Conservation (phyloP, 2,797 vertebrate genomes). For the Poecilia picta region DNA sequence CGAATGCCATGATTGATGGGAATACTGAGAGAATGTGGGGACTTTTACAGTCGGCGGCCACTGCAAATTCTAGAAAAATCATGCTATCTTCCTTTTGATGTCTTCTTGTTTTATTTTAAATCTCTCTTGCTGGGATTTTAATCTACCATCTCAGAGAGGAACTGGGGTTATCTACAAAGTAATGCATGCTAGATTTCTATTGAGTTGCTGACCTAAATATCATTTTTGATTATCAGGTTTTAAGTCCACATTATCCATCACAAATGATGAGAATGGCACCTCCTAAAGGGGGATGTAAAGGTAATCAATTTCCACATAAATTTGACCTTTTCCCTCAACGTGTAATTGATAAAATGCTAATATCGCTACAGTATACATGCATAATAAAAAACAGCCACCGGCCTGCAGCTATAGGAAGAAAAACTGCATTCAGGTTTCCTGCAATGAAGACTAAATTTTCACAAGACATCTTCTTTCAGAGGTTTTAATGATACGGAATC, state of each 20-base stretch:
- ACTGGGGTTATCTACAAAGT: background rate
- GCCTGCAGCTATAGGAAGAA: conserved; percentile 14
- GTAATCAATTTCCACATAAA: conserved; percentile 67
- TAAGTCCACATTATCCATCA: conserved; percentile 48
- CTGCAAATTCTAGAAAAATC: conserved; percentile 7
- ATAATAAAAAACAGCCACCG: conserved; percentile 40
- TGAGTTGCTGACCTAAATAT: conserved; percentile 27
- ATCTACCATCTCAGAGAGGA: conserved; percentile 13
- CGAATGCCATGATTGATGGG: background rate
- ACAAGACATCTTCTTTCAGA: conserved; percentile 5
- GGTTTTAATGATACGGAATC: conserved; percentile 49
- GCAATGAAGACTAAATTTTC: conserved; percentile 44
- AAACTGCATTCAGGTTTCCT: conserved; percentile 24
- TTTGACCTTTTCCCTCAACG: conserved; percentile 63
- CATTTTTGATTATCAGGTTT: conserved; percentile 33
- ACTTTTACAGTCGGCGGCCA: conserved; percentile 11
- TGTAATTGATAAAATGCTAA: conserved; percentile 70
- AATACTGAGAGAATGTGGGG: background rate
- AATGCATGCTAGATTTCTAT: conserved; percentile 18
- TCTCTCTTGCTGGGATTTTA: conserved; percentile 2
- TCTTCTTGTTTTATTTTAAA: conserved; percentile 18
- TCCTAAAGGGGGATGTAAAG: conserved; percentile 39
- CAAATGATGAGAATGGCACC: conserved; percentile 25
- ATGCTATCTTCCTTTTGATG: conserved; percentile 37
- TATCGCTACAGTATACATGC: conserved; percentile 22